phyloP scores from a whole-genome alignment of 92 coral and sea anemone genomes.

The Bergia sp. region DNA sequence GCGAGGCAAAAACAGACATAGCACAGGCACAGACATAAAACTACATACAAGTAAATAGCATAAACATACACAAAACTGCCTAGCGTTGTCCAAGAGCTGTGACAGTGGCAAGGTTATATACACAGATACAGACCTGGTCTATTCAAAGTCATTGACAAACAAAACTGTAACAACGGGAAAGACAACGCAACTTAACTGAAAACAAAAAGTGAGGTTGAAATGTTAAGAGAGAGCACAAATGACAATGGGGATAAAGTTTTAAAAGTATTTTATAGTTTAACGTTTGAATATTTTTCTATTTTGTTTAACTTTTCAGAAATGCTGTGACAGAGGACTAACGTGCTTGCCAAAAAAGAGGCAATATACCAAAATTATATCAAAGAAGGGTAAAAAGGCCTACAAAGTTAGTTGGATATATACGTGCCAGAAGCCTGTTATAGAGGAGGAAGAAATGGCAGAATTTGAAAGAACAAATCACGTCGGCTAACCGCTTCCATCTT shows the following conservation, averaged over 20 bases:
- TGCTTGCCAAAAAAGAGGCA: conserved; percentile 1
- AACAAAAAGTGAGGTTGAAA: too few relatives aligned
- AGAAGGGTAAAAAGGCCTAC: neutral
- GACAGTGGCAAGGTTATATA: too few relatives aligned
- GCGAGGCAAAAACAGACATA: neutral
- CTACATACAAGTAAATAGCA: too few relatives aligned
- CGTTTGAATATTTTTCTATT: neutral
- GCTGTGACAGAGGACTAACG: conserved; percentile 22
- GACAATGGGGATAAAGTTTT: too few relatives aligned
- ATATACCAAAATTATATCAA: neutral
- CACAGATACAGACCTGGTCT: too few relatives aligned
- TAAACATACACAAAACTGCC: too few relatives aligned
- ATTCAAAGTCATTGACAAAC: too few relatives aligned
- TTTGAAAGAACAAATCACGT: neutral
- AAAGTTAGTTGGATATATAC: neutral
- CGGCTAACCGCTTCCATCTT: neutral
- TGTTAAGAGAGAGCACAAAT: too few relatives aligned
- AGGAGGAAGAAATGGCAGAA: neutral
- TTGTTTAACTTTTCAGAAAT: neutral
- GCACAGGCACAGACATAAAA: too few relatives aligned
- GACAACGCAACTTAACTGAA: too few relatives aligned
- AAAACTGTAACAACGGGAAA: too few relatives aligned
- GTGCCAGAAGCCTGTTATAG: neutral
- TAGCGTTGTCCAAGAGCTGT: too few relatives aligned
- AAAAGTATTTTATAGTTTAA: neutral